Evolutionary conservation across 2,888 invertebrate species (phyloP).

Genomic region (Nebria salina): DNA sequence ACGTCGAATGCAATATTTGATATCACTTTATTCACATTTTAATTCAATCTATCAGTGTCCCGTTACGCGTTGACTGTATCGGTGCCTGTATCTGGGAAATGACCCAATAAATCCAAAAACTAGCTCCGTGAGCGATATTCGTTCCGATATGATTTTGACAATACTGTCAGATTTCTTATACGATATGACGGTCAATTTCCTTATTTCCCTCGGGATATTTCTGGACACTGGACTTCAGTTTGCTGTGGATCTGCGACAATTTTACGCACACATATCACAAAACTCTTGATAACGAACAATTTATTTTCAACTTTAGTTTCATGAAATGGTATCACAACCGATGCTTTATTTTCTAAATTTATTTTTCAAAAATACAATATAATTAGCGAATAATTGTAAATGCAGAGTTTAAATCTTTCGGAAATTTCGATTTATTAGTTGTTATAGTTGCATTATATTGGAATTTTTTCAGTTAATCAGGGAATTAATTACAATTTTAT

Average conservation of each 20-base stretch:
- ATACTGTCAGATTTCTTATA: constrained; percentile 26
- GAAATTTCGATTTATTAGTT: no score
- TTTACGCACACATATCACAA: background rate
- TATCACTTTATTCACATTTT: background rate
- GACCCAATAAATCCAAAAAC: no score
- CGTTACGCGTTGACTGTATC: background rate
- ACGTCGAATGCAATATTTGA: background rate
- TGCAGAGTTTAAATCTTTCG: no score
- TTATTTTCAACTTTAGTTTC: background rate
- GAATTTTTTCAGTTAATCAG: no score
- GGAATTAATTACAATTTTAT: no score
- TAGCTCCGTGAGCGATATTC: background rate
- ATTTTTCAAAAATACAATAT: no score
- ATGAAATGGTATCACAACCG: background rate
- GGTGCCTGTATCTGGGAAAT: no score
- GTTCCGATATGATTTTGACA: constrained; percentile 31
- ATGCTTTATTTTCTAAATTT: no score
- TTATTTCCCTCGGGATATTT: constrained; percentile 33
- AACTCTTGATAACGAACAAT: background rate
- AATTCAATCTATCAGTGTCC: background rate
- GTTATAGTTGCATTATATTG: no score
- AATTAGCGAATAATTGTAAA: no score
- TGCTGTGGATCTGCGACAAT: background rate
- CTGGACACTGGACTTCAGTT: background rate
- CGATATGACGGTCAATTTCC: constrained; percentile 28